Base-by-base conservation (phyloP, 2,797 vertebrate genomes). In the Crypturellus tataupa region DNA sequence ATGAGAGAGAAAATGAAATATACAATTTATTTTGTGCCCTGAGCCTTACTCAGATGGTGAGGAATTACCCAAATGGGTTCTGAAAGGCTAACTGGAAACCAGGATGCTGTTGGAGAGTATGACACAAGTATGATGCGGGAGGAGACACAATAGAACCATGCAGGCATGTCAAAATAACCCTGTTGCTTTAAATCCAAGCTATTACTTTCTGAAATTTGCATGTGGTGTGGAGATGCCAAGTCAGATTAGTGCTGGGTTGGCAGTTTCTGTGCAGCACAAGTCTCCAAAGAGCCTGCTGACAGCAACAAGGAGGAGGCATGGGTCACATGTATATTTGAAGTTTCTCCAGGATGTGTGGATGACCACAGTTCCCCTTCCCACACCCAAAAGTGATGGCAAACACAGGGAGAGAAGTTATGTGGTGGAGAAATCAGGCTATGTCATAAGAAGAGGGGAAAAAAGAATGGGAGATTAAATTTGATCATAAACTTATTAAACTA, bases 31-130 rank as follows among this genome's bases (percentile, higher is more conserved):
- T 80, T 60, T 83, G 24, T 67, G 25, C 8, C 3, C 19, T 59
- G 6, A 24, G 21, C n/a, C 13, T 56, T 70, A 35, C 8, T 70
- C 21, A 39, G 31, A 16, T 31, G 60, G 33, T 67, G 64, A 63
- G 24, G 24, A 67, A 40, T 21, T 19, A 60, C n/a, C 29, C 25
- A 64, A 60, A 39, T 71, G 31, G 47, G n/a, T 25, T 13, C n/a
- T 70, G 51, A 75, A 31, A 75, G 80, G 35, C 62, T 78, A 58
- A 64, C 47, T 68, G 80, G 89, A 93, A 71, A 87, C 21, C 27
- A 58, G 31, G 31, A 21, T 15, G 7, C 12, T 62, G 58, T 16
- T 56, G 44, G 55, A 75, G 33, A 60, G 46, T 29, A 44, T 71
- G 64, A 33, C 3, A 13, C 71, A 42, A 33, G 13, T 60, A 37